phyloP scores from a whole-genome alignment of 2,888 invertebrate genomes.

The Ditula angustiorana region DNA sequence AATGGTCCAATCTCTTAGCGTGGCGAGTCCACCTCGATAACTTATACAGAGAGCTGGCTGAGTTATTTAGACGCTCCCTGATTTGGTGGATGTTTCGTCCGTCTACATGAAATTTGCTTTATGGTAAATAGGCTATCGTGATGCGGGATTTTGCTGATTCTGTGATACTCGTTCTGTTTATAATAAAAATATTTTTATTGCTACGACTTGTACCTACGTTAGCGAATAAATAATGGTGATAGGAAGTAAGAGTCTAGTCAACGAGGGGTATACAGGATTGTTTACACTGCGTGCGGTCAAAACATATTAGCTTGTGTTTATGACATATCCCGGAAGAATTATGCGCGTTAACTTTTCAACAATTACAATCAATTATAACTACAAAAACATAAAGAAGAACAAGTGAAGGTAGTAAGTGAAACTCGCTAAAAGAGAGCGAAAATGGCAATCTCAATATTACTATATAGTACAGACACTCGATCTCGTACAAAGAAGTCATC shows the following conservation, averaged over 20 bases:
- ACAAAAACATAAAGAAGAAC: too few species aligned
- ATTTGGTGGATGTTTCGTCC: slow-evolving; percentile 53
- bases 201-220: background rate
- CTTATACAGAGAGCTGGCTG: slow-evolving; percentile 52
- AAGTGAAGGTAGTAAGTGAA: too few species aligned
- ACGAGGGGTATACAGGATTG: too few species aligned
- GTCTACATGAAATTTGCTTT: slow-evolving; percentile 55
- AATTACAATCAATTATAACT: too few species aligned
- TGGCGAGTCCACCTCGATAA: slow-evolving; percentile 61
- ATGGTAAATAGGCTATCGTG: slow-evolving; percentile 54
- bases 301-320: too few species aligned
- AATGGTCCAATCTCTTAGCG: slow-evolving; percentile 79
- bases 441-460: too few species aligned
- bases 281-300: too few species aligned
- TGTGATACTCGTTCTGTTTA: slow-evolving; percentile 29
- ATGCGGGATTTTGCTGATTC: slow-evolving; percentile 51
- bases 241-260: background rate
- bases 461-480: too few species aligned
- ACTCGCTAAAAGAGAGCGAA: too few species aligned
- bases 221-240: background rate
- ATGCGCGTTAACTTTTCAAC: too few species aligned
- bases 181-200: slow-evolving; percentile 28
- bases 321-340: too few species aligned
- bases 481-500: too few species aligned
- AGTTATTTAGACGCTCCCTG: slow-evolving; percentile 43